Conservation (phyloP, 2,888 invertebrate species). For the Drosophila merina region DNA sequence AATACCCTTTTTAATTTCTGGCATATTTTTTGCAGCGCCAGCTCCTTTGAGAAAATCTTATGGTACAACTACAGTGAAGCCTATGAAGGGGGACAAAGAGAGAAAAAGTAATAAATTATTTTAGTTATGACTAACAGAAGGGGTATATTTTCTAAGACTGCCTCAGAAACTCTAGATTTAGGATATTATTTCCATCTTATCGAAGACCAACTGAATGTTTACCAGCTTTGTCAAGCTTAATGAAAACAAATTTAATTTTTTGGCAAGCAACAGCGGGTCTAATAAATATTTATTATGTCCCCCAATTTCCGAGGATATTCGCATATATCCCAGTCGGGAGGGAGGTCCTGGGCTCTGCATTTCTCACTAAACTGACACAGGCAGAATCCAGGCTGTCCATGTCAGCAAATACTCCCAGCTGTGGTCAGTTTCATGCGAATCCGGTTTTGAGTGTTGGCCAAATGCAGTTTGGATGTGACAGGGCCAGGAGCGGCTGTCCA, state of each 20-base stretch:
- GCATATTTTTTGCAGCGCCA: slow-evolving; percentile 52
- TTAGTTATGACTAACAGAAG: background rate
- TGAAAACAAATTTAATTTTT: slow-evolving; percentile 75
- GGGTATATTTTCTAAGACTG: no score
- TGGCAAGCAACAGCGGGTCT: slow-evolving; percentile 45
- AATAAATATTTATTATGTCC: slow-evolving; percentile 73
- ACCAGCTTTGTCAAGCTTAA: slow-evolving; percentile 59
- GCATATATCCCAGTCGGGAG: slow-evolving; percentile 6
- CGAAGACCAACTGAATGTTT: slow-evolving; percentile 36
- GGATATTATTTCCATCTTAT: background rate
- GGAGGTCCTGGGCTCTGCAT: slow-evolving; percentile 2
- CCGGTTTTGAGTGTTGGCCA: slow-evolving; percentile 6
- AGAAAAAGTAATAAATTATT: background rate
- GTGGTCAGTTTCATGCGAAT: slow-evolving; percentile 19
- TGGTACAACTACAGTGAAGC: slow-evolving; percentile 6
- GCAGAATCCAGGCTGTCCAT: slow-evolving; percentile 22
- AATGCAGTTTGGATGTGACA: slow-evolving; percentile 31
- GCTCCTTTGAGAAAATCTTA: background rate
- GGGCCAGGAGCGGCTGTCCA: slow-evolving; percentile 16
- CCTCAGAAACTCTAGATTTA: background rate
- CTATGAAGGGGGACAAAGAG: background rate
- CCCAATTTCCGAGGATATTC: slow-evolving; percentile 25
- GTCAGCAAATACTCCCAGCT: slow-evolving; percentile 30
- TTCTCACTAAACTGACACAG: slow-evolving; percentile 15
- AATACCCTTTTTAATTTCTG: slow-evolving; percentile 68